A percentile compares a stretch with the other conserved stretches of the same genome.
Evolutionary conservation across 2,888 invertebrate genomes (phyloP).

Genomic region (Andrena fulva): DNA sequence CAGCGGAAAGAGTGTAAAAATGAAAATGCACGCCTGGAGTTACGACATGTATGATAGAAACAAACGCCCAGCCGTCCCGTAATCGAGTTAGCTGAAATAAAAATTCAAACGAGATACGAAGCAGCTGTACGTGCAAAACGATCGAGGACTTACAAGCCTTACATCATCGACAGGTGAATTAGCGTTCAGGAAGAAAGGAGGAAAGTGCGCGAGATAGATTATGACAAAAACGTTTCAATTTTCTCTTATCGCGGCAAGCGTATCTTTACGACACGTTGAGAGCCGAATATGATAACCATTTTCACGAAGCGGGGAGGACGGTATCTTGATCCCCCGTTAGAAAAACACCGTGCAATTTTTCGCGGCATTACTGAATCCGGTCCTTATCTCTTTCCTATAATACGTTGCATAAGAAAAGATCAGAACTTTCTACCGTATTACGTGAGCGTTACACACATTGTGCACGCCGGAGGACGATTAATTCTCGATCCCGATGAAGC

Average conservation of each 20-base stretch:
- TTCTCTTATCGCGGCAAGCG: neutral
- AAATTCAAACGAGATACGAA: slow-evolving; percentile 1
- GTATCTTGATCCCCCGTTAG: slow-evolving; percentile 18
- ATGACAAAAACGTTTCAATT: slow-evolving; percentile 26
- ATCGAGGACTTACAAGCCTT: neutral
- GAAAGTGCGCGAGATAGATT: neutral
- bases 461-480: slow-evolving; percentile 1
- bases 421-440: slow-evolving; percentile 48
- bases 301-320: neutral
- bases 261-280: neutral
- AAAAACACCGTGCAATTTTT: neutral
- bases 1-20: no score
- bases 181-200: neutral
- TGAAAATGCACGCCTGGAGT: no score
- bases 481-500: slow-evolving; percentile 21
- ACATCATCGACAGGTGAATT: slow-evolving; percentile 25
- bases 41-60: neutral
- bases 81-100: slow-evolving; percentile 5
- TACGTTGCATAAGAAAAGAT: slow-evolving; percentile 40
- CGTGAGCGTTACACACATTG: slow-evolving; percentile 24
- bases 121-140: neutral
- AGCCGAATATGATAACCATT: neutral
- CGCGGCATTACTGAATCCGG: neutral
- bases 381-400: slow-evolving; percentile 16
- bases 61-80: neutral